phyloP scores from a whole-genome alignment of 1,140 invertebrate genomes.

The Pseudomyrmex sp. region DNA sequence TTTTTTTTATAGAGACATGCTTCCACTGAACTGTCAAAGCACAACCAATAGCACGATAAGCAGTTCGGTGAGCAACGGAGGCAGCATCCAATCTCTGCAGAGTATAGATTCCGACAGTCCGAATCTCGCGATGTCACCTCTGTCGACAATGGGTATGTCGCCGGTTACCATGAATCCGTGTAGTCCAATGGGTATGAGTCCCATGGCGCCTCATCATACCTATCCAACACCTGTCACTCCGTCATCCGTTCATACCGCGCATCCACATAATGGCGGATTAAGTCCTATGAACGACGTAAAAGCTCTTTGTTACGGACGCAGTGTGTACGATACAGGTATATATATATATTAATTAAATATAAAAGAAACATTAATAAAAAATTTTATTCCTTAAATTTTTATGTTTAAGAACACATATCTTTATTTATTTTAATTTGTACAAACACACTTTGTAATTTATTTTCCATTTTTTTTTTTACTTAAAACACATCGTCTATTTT shows the following conservation, averaged over 20 bases:
- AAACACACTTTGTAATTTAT: background rate
- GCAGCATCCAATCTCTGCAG: slow-evolving; percentile 78
- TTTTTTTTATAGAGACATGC: slow-evolving; percentile 77
- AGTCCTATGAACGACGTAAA: slow-evolving; percentile 83
- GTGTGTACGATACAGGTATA: slow-evolving; percentile 80
- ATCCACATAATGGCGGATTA: slow-evolving; percentile 79
- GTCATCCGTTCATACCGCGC: slow-evolving; percentile 79
- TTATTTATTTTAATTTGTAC: background rate
- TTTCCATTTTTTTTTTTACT: too few relatives aligned
- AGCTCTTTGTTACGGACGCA: slow-evolving; percentile 80
- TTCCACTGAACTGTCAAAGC: slow-evolving; percentile 76
- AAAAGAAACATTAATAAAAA: background rate
- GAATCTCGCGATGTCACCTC: slow-evolving; percentile 79
- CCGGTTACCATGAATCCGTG: slow-evolving; percentile 81
- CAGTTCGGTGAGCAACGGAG: slow-evolving; percentile 57
- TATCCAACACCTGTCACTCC: slow-evolving; percentile 82
- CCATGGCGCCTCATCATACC: slow-evolving; percentile 80
- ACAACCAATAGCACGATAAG: slow-evolving; percentile 55
- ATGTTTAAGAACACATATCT: background rate
- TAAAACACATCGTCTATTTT: too few relatives aligned
- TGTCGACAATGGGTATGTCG: slow-evolving; percentile 83
- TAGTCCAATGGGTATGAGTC: slow-evolving; percentile 81
- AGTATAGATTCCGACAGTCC: slow-evolving; percentile 80
- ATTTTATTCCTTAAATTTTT: background rate
- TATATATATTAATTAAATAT: too few relatives aligned